Percentiles rank a stretch among this genome's conserved stretches.
These are phyloP conservation scores for Myripristis murdjan DNA, from an alignment of 2,797 vertebrate genomes.

Conservation along the genomic window DNA sequence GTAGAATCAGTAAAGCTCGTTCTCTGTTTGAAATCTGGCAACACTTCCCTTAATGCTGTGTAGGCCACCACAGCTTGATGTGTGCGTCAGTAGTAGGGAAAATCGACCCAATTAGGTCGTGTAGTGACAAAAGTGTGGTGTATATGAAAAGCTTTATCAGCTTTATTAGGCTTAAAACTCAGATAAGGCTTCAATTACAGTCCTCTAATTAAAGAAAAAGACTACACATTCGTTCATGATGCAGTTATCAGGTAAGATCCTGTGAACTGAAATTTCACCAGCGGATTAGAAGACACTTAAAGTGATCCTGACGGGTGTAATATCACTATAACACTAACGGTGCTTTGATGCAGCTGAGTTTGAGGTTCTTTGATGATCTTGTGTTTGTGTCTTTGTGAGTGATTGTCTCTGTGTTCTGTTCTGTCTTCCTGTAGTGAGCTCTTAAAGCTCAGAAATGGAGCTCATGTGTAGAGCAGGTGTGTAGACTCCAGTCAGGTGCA, in stretches of 20 bases:
- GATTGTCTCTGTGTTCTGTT: conserved; percentile 88
- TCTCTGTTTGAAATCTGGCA: not conserved
- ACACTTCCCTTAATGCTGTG: too few species aligned
- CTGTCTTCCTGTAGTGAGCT: conserved; percentile 89
- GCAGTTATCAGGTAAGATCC: conserved; percentile 50
- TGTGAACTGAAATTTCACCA: conserved; percentile 12
- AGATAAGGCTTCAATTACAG: conserved; percentile 4
- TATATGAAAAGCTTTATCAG: conserved; percentile 9
- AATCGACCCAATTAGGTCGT: conserved; percentile 26
- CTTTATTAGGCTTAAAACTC: conserved; percentile 5
- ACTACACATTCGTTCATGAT: conserved; percentile 3
- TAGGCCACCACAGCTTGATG: conserved; percentile 25
- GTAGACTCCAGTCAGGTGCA: conserved; percentile 88
- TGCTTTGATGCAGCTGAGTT: conserved; percentile 69
- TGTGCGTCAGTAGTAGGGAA: conserved; percentile 14
- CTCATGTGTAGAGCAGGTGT: conserved; percentile 88
- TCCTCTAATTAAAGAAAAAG: conserved; percentile 23
- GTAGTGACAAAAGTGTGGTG: conserved; percentile 13
- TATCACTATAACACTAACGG: conserved; percentile 25
- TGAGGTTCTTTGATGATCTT: conserved; percentile 85
- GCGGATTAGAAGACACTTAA: conserved; percentile 11
- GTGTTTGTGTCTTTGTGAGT: conserved; percentile 85
- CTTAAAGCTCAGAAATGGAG: conserved; percentile 87
- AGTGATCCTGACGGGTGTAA: conserved; percentile 25
- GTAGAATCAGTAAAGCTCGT: not conserved